phyloP scores from a whole-genome alignment of 2,888 invertebrate species.

The Dione vanillae region DNA sequence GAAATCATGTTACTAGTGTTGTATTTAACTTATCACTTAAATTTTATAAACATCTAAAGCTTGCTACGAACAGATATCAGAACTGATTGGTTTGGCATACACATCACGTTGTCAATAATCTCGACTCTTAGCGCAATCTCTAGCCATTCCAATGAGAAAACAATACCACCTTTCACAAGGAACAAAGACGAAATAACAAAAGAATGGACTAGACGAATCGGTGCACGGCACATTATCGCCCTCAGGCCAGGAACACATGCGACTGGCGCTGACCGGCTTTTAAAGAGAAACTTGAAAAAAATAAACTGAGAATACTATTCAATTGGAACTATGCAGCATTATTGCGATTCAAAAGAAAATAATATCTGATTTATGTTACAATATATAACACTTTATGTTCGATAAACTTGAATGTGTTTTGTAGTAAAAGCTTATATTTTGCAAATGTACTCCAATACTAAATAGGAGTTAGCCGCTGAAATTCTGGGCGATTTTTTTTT shows the following conservation, averaged over 20 bases:
- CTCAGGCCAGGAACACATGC: conserved; percentile 62
- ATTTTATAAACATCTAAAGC: background rate
- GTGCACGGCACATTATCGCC: conserved; percentile 67
- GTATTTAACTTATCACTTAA: background rate
- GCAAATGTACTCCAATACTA: conserved; percentile 56
- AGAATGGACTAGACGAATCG: conserved; percentile 76
- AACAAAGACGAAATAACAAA: conserved; percentile 80
- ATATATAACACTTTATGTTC: conserved; percentile 40
- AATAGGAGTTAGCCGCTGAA: conserved; percentile 72
- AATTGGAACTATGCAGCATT: conserved; percentile 49
- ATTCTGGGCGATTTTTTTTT: conserved; percentile 73
- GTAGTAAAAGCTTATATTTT: conserved; percentile 46
- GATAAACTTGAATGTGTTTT: conserved; percentile 56
- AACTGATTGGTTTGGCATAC: conserved; percentile 54
- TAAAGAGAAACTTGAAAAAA: conserved; percentile 62
- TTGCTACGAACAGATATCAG: conserved; percentile 21
- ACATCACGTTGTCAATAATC: conserved; percentile 80
- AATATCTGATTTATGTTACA: conserved; percentile 48
- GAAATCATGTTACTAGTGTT: background rate
- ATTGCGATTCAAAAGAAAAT: conserved; percentile 49
- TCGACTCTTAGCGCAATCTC: conserved; percentile 80
- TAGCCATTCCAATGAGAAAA: conserved; percentile 73
- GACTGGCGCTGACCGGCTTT: conserved; percentile 63
- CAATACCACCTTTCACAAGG: conserved; percentile 77
- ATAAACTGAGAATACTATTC: conserved; percentile 53